Conservation (phyloP, 2,888 invertebrate genomes). For the Pollenia angustigena region DNA sequence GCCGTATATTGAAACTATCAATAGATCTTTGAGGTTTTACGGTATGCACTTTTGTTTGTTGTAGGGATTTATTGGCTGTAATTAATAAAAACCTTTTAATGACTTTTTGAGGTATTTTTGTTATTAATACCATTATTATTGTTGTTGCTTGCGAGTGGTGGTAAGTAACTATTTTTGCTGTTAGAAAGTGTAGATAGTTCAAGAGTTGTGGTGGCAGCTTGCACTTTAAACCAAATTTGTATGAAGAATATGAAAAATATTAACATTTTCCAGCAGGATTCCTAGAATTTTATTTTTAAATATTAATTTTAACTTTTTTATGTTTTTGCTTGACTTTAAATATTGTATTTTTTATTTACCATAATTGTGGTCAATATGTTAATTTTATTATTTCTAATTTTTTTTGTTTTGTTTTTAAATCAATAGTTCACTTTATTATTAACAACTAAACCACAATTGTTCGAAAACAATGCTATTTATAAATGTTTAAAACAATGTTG, state of each 20-base stretch:
- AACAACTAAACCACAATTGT: conserved; percentile 65
- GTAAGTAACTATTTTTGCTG: conserved; percentile 60
- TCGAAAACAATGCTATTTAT: conserved; percentile 62
- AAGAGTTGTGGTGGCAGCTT: conserved; percentile 51
- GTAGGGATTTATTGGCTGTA: conserved; percentile 49
- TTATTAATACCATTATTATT: conserved; percentile 41
- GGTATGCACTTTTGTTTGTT: conserved; percentile 43
- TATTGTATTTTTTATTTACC: conserved; percentile 32
- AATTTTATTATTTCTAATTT: neutral
- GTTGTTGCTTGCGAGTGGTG: conserved; percentile 41
- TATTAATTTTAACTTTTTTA: neutral
- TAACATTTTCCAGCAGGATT: conserved; percentile 49
- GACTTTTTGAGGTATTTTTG: neutral
- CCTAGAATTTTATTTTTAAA: conserved; percentile 58
- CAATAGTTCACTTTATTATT: conserved; percentile 43
- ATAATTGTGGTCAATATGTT: conserved; percentile 21
- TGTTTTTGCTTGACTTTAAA: neutral
- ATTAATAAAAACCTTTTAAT: neutral
- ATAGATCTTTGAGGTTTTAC: conserved; percentile 39
- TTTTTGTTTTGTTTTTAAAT: conserved; percentile 10
- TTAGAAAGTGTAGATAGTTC: conserved; percentile 35
- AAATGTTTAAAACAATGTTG: conserved; percentile 32
- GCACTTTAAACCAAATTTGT: conserved; percentile 11
- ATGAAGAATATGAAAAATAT: conserved; percentile 37
- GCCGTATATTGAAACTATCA: conserved; percentile 48